phyloP scores from a whole-genome alignment of 1,140 invertebrate species.

The Drosophila equinoxialis region DNA sequence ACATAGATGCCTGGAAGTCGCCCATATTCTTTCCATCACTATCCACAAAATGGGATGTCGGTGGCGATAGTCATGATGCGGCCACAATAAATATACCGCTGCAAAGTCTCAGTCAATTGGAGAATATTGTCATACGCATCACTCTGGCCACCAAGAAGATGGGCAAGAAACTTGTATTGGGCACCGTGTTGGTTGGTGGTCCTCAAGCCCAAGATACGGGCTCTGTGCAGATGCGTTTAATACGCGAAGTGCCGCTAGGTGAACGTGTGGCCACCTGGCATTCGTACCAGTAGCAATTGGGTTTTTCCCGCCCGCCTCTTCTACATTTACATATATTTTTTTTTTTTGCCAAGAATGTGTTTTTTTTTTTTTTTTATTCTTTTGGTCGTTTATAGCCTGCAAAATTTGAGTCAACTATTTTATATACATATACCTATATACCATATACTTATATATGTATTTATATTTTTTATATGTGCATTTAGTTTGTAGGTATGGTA shows the following conservation, averaged over 20 bases:
- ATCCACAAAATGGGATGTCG: conserved; percentile 85
- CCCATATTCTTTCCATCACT: conserved; percentile 88
- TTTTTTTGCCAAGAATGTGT: not conserved
- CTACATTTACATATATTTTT: no score
- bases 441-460: not conserved
- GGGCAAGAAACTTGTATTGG: conserved; percentile 85
- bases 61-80: conserved; percentile 79
- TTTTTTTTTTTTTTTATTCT: no score
- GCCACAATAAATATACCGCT: conserved; percentile 75
- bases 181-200: conserved; percentile 62
- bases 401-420: conserved; percentile 4
- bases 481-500: conserved; percentile 1
- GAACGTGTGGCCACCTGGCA: conserved; percentile 74
- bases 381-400: not conserved
- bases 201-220: conserved; percentile 46
- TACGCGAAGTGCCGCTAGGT: conserved; percentile 54
- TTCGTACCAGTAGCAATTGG: conserved; percentile 47
- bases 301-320: not conserved
- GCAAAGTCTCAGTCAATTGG: conserved; percentile 56
- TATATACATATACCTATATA: conserved; percentile 1
- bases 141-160: conserved; percentile 81
- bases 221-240: conserved; percentile 54
- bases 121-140: conserved; percentile 64
- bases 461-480: not conserved
- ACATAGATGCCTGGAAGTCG: conserved; percentile 90